Evolutionary conservation across 2,888 invertebrate species (phyloP).

Genomic region (Branchellion lobata): DNA sequence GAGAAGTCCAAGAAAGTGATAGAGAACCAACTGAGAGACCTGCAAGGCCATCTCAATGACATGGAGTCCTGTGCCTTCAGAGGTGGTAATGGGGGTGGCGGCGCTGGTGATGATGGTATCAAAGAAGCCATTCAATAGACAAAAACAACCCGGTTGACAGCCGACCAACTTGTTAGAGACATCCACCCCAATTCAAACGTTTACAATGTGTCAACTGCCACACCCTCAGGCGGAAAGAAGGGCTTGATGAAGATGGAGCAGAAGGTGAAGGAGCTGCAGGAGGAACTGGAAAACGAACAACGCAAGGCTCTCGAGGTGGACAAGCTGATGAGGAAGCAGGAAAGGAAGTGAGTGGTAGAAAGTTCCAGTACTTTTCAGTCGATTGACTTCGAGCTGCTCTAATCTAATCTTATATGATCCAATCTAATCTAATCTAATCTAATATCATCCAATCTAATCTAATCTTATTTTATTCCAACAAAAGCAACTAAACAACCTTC

Average conservation of each 20-base stretch:
- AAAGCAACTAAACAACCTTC: background rate
- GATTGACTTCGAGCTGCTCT: too few relatives aligned
- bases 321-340: conserved; percentile 96
- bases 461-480: background rate
- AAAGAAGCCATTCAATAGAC: too few relatives aligned
- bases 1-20: conserved; percentile 97
- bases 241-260: conserved; percentile 97
- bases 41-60: conserved; percentile 86
- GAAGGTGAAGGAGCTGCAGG: conserved; percentile 63
- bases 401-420: background rate
- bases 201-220: too few relatives aligned
- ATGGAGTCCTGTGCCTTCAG: conserved; percentile 95
- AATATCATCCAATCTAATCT: background rate
- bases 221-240: conserved; percentile 71
- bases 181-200: too few relatives aligned
- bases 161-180: too few relatives aligned
- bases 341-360: conserved; percentile 65
- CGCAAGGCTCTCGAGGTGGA: conserved; percentile 97
- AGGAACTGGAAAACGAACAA: conserved; percentile 96
- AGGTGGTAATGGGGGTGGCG: conserved; percentile 65
- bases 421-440: background rate
- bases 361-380: background rate
- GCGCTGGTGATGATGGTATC: background rate
- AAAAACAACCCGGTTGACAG: too few relatives aligned
- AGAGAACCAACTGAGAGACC: conserved; percentile 96